Conservation (phyloP, 2,113 vertebrate genomes). For the cattle (Bos taurus) region DNA sequence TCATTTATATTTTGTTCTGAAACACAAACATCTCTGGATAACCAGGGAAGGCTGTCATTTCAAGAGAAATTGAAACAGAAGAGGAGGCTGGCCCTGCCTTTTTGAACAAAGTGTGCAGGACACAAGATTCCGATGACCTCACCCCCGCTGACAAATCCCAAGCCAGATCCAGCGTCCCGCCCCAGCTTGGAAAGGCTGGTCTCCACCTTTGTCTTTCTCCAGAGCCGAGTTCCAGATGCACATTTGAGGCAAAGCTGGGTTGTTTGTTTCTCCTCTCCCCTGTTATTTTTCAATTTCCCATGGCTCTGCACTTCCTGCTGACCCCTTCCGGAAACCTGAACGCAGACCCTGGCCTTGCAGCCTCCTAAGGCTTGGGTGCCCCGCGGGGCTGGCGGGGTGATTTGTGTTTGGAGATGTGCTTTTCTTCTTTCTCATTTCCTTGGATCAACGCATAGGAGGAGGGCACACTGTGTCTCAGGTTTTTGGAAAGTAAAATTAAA, state of each 20-base stretch:
- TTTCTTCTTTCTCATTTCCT: constrained; percentile 23
- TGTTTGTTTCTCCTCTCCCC: neutral
- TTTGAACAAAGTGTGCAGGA: neutral
- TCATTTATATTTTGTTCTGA: constrained; percentile 15
- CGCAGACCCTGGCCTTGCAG: neutral
- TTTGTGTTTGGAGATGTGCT: constrained; percentile 17
- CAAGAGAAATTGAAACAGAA: neutral
- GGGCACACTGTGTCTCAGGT: neutral
- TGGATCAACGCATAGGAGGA: neutral
- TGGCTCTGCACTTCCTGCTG: neutral
- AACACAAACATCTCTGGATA: neutral
- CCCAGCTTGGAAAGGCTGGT: neutral
- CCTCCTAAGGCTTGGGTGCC: neutral
- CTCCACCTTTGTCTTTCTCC: neutral
- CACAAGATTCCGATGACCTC: neutral
- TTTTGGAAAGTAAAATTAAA: constrained; percentile 62
- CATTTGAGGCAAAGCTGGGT: neutral
- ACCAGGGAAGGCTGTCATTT: neutral
- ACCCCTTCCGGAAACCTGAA: neutral
- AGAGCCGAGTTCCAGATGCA: neutral
- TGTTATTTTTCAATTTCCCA: neutral
- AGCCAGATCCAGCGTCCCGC: neutral
- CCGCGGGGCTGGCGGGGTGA: neutral
- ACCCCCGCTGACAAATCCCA: fast-evolving
- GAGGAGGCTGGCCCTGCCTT: neutral